phyloP scores from a whole-genome alignment of 2,888 invertebrate genomes.

The Apodemia zela region DNA sequence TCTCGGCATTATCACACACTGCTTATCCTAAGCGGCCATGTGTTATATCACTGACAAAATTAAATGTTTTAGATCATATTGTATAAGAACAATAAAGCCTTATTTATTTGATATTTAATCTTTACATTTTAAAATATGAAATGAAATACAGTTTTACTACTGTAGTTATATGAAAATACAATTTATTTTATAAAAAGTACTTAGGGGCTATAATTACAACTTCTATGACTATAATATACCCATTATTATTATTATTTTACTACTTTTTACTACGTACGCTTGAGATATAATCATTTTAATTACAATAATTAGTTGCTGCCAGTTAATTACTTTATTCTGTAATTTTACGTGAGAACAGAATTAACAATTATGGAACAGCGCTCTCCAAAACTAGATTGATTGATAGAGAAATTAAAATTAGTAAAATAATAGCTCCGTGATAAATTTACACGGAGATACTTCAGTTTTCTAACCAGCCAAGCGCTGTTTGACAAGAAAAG shows the following conservation, averaged over 20 bases:
- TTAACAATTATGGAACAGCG: background rate
- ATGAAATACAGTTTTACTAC: too few species aligned
- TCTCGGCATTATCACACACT: too few species aligned
- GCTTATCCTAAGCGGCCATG: too few species aligned
- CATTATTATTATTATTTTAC: background rate
- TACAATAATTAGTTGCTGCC: constrained; percentile 1
- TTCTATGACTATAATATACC: background rate
- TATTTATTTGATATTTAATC: too few species aligned
- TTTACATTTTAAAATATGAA: too few species aligned
- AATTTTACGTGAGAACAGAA: constrained; percentile 6
- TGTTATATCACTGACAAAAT: too few species aligned
- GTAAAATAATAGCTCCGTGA: too few species aligned
- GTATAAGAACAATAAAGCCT: too few species aligned
- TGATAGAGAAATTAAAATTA: background rate
- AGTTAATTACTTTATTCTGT: background rate
- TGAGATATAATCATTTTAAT: constrained; percentile 5
- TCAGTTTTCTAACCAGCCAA: too few species aligned
- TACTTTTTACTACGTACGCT: background rate
- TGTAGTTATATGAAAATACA: background rate
- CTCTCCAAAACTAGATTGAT: background rate
- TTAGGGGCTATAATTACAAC: background rate
- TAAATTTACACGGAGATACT: too few species aligned
- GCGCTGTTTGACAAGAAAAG: too few species aligned
- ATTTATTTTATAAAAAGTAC: background rate
- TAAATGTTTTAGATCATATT: too few species aligned